phyloP scores from a whole-genome alignment of 2,113 vertebrate genomes.

The Buteo buteo region DNA sequence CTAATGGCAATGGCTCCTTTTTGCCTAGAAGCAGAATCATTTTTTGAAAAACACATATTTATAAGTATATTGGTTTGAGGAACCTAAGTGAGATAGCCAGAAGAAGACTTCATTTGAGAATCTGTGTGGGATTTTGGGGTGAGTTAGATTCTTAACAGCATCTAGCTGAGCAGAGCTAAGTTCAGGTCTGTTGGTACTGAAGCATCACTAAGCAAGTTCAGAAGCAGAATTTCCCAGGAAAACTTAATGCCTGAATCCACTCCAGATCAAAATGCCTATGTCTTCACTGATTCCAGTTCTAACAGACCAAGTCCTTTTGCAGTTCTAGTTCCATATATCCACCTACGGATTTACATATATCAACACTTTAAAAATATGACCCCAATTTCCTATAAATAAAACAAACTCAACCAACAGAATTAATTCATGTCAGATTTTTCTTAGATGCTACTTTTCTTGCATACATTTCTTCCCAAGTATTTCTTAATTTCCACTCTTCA shows the following conservation, averaged over 20 bases:
- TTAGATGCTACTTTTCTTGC: background rate
- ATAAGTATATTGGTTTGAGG: background rate
- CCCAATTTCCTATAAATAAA: background rate
- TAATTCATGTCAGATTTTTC: background rate
- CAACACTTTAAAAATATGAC: background rate
- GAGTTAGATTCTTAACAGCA: background rate
- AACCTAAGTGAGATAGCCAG: background rate
- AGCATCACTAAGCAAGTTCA: background rate
- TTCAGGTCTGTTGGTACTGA: background rate
- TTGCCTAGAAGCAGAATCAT: background rate
- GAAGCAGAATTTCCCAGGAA: background rate
- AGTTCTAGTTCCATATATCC: background rate
- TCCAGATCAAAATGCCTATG: background rate
- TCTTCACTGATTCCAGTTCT: background rate
- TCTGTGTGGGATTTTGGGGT: rapidly evolving
- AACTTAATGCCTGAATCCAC: background rate
- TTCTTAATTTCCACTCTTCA: background rate
- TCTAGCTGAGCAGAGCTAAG: background rate
- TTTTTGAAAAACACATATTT: background rate
- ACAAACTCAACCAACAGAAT: background rate
- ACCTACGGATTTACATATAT: background rate
- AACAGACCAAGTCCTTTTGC: background rate
- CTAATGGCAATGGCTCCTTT: background rate
- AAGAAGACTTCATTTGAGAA: background rate
- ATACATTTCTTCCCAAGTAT: background rate